phyloP scores from a whole-genome alignment of 2,113 vertebrate species.

The Carassius auratus region DNA sequence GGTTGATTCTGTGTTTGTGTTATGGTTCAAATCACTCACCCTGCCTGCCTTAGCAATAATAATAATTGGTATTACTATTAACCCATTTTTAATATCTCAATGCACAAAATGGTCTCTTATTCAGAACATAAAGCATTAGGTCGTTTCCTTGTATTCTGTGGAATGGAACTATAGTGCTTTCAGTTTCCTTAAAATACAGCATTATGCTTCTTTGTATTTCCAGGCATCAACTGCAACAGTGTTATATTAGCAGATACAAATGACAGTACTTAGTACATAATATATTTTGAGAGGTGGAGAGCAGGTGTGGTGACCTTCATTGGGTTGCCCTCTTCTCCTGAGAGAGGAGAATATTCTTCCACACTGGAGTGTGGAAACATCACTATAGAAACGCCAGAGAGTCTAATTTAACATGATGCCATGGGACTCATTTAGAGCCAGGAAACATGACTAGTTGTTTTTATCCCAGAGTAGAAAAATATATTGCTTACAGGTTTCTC shows the following conservation, averaged over 20 bases:
- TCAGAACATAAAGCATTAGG: background rate
- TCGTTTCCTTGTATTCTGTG: background rate
- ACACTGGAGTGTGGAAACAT: slow-evolving; percentile 16
- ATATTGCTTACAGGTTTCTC: background rate
- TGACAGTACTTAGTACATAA: slow-evolving; percentile 8
- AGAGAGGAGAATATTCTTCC: slow-evolving; percentile 31
- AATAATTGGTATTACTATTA: background rate
- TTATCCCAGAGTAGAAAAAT: background rate
- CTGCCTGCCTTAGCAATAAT: background rate
- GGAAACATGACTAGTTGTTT: slow-evolving; percentile 11
- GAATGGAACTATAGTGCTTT: slow-evolving; percentile 5
- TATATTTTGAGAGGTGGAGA: slow-evolving; percentile 2
- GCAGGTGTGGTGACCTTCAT: slow-evolving; percentile 13
- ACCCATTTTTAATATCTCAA: background rate
- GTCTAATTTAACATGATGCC: slow-evolving; percentile 50
- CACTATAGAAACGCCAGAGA: slow-evolving; percentile 53
- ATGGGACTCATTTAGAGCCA: slow-evolving; percentile 11
- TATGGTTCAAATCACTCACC: background rate
- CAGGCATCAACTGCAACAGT: background rate
- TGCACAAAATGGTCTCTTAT: background rate
- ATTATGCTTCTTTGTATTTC: background rate
- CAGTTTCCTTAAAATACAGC: slow-evolving; percentile 4
- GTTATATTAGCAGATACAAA: slow-evolving; percentile 27
- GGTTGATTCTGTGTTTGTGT: background rate
- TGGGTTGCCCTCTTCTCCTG: slow-evolving; percentile 5